Evolutionary conservation across 2,888 invertebrate species (phyloP).

Genomic region (Agrotis clavis): DNA sequence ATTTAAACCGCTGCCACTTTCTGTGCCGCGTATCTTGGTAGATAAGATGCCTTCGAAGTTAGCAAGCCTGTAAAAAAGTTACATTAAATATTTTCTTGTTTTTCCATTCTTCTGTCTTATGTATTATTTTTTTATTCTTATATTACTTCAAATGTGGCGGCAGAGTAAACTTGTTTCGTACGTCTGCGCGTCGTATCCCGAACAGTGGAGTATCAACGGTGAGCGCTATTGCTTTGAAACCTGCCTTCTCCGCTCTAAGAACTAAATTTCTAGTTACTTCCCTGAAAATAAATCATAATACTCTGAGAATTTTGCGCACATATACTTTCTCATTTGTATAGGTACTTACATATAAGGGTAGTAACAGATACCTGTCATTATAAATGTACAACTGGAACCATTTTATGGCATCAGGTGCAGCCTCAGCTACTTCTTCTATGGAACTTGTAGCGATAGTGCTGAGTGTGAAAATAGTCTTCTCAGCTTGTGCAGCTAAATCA

Average conservation of each 20-base stretch:
- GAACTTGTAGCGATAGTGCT: constrained; percentile 97
- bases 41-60: constrained; percentile 93
- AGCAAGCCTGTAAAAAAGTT: constrained; percentile 91
- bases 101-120: not conserved
- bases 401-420: constrained; percentile 94
- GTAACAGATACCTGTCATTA: constrained; percentile 92
- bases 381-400: constrained; percentile 99
- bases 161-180: constrained; percentile 95
- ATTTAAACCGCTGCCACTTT: constrained; percentile 94
- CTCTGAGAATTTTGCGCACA: not conserved
- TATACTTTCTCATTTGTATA: not conserved
- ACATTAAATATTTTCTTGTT: too few species aligned
- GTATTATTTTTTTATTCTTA: too few species aligned
- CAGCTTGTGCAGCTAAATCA: constrained; percentile 93
- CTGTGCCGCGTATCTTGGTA: constrained; percentile 86
- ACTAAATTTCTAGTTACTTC: constrained; percentile 94
- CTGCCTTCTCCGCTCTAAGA: constrained; percentile 94
- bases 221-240: constrained; percentile 96
- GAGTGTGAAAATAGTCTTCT: constrained; percentile 94
- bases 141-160: constrained; percentile 94
- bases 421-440: constrained; percentile 96
- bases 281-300: constrained; percentile 78
- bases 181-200: constrained; percentile 95
- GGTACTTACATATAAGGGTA: not conserved
- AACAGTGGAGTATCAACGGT: constrained; percentile 97